A percentile compares a stretch with the other conserved stretches of the same genome.
phyloP scores from a whole-genome alignment of 2,888 invertebrate species.

The Fabriciana adippe region DNA sequence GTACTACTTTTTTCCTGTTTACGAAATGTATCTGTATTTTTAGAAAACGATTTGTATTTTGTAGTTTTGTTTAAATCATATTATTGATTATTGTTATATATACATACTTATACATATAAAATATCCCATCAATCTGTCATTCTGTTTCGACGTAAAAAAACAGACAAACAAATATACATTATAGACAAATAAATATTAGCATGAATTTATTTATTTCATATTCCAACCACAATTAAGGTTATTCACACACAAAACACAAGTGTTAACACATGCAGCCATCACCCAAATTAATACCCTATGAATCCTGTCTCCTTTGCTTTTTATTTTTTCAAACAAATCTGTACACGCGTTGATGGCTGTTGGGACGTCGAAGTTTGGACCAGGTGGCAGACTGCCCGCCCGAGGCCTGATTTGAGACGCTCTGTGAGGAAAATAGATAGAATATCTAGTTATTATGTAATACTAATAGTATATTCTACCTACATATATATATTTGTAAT shows the following conservation, averaged over 20 bases:
- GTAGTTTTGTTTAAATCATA: too few species aligned
- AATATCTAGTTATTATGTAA: not conserved
- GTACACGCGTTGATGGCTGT: constrained; percentile 54
- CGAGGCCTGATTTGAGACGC: constrained; percentile 58
- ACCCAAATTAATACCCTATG: constrained; percentile 79
- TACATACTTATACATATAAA: too few species aligned
- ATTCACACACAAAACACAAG: constrained; percentile 19
- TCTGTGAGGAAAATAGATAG: constrained; percentile 45
- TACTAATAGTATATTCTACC: not conserved
- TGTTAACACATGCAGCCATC: constrained; percentile 42
- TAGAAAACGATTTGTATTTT: too few species aligned
- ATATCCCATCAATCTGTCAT: too few species aligned
- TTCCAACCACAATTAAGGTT: not conserved
- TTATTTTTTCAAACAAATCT: constrained; percentile 78
- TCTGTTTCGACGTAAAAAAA: too few species aligned
- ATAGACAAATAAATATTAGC: not conserved
- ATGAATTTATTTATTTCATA: not conserved
- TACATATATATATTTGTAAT: not conserved
- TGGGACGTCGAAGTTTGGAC: constrained; percentile 49
- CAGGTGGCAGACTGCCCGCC: constrained; percentile 69
- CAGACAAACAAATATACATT: too few species aligned
- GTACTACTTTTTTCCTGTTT: too few species aligned
- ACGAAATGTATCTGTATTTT: too few species aligned
- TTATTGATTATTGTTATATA: too few species aligned
- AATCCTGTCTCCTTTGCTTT: constrained; percentile 81